phyloP scores from a whole-genome alignment of 2,797 vertebrate species.

The Neomorphus geoffroyi region DNA sequence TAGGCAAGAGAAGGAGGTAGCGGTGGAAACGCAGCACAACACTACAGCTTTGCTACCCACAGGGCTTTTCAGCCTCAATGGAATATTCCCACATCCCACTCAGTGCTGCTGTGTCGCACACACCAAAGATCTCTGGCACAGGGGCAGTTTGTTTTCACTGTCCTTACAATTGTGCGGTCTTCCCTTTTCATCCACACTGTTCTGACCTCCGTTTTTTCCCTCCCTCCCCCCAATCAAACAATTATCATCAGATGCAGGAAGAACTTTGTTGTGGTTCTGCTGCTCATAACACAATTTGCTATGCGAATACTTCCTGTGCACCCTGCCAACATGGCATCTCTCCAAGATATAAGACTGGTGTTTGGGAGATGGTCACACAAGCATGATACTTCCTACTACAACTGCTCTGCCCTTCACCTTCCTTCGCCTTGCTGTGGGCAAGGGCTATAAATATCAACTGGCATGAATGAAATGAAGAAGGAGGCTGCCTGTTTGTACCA shows the following conservation, averaged over 20 bases:
- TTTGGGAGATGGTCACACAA: constrained; percentile 33
- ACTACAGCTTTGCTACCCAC: background rate
- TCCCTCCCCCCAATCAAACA: background rate
- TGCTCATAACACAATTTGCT: constrained; percentile 62
- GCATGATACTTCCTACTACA: constrained; percentile 27
- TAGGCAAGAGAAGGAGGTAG: background rate
- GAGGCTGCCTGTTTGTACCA: background rate
- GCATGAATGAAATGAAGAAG: background rate
- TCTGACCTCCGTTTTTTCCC: constrained; percentile 24
- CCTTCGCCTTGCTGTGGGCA: background rate
- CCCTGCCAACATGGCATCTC: constrained; percentile 26
- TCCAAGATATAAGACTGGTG: constrained; percentile 11
- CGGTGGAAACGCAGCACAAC: background rate
- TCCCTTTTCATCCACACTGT: background rate
- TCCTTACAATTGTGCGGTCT: background rate
- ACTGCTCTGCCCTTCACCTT: constrained; percentile 34
- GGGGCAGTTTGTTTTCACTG: constrained; percentile 5
- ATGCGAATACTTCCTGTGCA: constrained; percentile 41
- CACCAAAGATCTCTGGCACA: background rate
- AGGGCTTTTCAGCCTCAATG: background rate
- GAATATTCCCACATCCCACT: background rate
- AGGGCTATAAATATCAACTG: background rate
- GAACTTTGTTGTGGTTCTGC: constrained; percentile 55
- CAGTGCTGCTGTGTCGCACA: background rate
- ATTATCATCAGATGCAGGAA: constrained; percentile 57